Conservation (phyloP, 1,140 invertebrate species). For the Charaxes varanes region DNA sequence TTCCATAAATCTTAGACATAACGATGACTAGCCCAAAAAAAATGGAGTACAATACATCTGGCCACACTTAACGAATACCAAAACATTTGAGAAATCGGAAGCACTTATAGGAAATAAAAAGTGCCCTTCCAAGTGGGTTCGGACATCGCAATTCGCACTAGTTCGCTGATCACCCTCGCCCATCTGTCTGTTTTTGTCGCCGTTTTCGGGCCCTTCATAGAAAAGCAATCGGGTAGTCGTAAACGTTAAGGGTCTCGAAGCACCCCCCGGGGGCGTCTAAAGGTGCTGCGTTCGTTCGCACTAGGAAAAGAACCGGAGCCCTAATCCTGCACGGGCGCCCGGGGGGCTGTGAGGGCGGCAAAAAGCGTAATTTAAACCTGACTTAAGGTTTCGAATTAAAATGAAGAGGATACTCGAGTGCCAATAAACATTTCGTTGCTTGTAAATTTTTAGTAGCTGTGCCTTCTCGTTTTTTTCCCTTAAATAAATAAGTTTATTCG, state of each 20-base stretch:
- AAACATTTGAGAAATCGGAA: conserved; percentile 6
- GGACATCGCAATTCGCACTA: conserved; percentile 32
- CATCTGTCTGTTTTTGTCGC: conserved; percentile 60
- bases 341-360: conserved; percentile 61
- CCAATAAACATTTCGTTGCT: conserved; percentile 15
- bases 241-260: conserved; percentile 70
- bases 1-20: background rate
- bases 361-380: conserved; percentile 71
- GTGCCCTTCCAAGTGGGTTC: conserved; percentile 15
- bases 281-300: conserved; percentile 61
- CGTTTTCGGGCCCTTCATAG: conserved; percentile 68
- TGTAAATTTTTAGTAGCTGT: conserved; percentile 8
- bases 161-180: conserved; percentile 41
- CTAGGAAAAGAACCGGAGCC: conserved; percentile 62
- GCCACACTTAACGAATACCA: background rate
- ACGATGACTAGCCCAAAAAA: background rate
- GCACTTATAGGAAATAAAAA: conserved; percentile 8
- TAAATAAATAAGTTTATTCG: too few species aligned
- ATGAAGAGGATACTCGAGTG: conserved; percentile 37
- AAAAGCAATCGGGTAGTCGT: conserved; percentile 73
- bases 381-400: conserved; percentile 71
- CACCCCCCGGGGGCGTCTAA: conserved; percentile 60
- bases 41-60: background rate
- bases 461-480: background rate
- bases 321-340: conserved; percentile 52